Conservation (phyloP, 2,113 vertebrate species). For the Tyto alba region DNA sequence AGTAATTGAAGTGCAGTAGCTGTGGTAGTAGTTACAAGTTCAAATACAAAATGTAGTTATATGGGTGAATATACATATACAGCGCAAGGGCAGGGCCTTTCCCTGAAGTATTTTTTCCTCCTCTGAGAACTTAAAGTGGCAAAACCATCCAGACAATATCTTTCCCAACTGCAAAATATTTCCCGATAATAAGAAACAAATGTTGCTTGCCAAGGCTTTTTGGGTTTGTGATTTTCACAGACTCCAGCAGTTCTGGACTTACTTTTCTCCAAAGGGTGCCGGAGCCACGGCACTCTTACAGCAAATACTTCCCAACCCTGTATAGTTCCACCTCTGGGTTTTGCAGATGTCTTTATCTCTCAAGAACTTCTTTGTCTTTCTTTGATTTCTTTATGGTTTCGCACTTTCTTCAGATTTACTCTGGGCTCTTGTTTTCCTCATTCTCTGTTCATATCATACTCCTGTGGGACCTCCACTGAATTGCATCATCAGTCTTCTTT, state of each 20-base stretch:
- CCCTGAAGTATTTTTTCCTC: neutral
- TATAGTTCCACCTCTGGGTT: neutral
- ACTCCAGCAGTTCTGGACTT: neutral
- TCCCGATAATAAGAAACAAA: neutral
- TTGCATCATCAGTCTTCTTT: neutral
- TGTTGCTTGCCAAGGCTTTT: neutral
- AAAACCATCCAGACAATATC: neutral
- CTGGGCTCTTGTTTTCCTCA: neutral
- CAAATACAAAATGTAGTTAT: neutral
- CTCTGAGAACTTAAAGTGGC: neutral
- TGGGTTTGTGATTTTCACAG: neutral
- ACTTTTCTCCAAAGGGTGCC: neutral
- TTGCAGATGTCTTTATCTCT: neutral
- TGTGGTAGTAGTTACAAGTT: neutral
- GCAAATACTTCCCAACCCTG: neutral
- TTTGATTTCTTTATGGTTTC: neutral
- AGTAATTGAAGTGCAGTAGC: neutral
- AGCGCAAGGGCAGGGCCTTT: too few species aligned
- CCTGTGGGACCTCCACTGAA: neutral
- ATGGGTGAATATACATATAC: fast-evolving
- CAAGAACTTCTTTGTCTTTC: neutral
- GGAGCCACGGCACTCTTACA: neutral
- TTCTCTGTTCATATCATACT: neutral
- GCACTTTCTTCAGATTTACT: neutral
- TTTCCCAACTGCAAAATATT: neutral